phyloP scores from a whole-genome alignment of 2,797 vertebrate genomes.

The Eupleurogrammus muticus region DNA sequence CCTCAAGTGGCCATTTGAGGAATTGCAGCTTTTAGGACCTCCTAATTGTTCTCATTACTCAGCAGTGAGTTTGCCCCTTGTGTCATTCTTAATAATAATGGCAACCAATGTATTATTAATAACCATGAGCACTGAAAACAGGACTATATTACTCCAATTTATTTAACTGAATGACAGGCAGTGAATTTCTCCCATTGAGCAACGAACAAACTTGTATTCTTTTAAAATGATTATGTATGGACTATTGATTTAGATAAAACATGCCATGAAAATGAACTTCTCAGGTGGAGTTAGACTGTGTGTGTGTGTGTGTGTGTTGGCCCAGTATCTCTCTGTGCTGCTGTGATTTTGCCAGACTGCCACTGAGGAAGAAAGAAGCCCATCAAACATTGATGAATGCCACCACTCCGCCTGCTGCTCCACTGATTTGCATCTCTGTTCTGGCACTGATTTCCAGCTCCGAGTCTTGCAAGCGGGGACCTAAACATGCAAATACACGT shows the following conservation, averaged over 20 bases:
- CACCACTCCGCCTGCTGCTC: constrained; percentile 65
- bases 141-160: constrained; percentile 38
- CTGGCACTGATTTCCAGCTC: constrained; percentile 60
- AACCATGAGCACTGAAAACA: constrained; percentile 33
- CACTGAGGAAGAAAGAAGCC: constrained; percentile 53
- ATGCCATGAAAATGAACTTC: constrained; percentile 36
- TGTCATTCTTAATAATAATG: constrained; percentile 22
- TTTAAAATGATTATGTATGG: constrained; percentile 43
- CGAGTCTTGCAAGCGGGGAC: constrained; percentile 32
- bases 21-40: no score
- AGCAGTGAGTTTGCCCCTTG: constrained; percentile 3
- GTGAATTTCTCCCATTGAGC: constrained; percentile 36
- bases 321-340: constrained; percentile 32
- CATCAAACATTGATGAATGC: constrained; percentile 82
- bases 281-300: constrained; percentile 16
- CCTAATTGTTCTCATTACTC: no score
- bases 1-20: no score
- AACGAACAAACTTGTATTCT: constrained; percentile 36
- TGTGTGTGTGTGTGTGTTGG: constrained; percentile 27
- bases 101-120: constrained; percentile 38
- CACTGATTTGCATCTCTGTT: constrained; percentile 67
- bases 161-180: constrained; percentile 43
- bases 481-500: constrained; percentile 27
- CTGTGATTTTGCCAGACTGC: constrained; percentile 42
- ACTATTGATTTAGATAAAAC: constrained; percentile 49